These are phyloP conservation scores for Poeciliopsis prolifica DNA, from an alignment of 2,113 vertebrate species.

Conservation along the genomic window DNA sequence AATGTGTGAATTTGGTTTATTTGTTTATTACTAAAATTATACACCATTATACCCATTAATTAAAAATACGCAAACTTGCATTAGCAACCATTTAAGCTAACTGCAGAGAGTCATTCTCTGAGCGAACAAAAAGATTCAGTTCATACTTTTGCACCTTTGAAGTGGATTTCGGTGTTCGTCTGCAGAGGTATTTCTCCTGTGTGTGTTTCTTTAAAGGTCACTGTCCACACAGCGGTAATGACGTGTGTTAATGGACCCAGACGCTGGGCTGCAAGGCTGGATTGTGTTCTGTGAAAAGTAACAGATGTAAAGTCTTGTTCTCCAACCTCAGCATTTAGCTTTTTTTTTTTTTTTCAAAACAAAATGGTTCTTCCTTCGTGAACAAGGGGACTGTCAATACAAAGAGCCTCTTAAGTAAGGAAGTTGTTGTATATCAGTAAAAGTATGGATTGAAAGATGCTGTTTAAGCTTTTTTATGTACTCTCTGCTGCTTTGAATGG, in stretches of 20 bases:
- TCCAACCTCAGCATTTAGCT: background rate
- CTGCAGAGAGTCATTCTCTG: background rate
- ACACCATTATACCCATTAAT: background rate
- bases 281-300: slow-evolving; percentile 15
- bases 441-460: background rate
- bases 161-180: slow-evolving; percentile 57
- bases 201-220: slow-evolving; percentile 49
- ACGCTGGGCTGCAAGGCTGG: background rate
- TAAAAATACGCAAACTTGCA: background rate
- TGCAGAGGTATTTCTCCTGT: background rate
- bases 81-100: background rate
- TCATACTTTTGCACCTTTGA: slow-evolving; percentile 34
- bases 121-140: slow-evolving; percentile 7
- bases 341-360: slow-evolving; percentile 1
- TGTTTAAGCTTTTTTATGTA: background rate
- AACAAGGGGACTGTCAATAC: background rate
- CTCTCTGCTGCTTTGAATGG: background rate
- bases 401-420: background rate
- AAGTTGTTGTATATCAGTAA: background rate
- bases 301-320: background rate
- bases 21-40: background rate
- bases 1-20: background rate
- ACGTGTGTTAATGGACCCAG: slow-evolving; percentile 38
- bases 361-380: background rate
- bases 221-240: slow-evolving; percentile 16